Evolutionary conservation across 2,113 vertebrate species (phyloP).

Genomic region (Lethenteron camtschaticum): DNA sequence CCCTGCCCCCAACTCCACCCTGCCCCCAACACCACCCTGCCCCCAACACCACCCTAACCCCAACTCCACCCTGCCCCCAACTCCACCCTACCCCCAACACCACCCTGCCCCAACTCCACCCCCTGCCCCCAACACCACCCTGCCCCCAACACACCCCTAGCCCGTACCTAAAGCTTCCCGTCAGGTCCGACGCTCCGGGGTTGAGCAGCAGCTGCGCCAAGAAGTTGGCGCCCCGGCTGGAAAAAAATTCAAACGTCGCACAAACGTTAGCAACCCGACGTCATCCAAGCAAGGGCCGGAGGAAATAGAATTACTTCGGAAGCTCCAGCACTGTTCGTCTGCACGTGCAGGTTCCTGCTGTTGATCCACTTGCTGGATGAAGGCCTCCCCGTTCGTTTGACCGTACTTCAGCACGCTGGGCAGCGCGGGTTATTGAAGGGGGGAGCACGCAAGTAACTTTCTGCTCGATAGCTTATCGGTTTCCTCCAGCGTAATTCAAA

Average conservation of each 20-base stretch:
- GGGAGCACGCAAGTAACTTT: no score
- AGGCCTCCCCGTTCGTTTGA: no score
- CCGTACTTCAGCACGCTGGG: no score
- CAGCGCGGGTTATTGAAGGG: no score
- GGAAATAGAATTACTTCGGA: no score
- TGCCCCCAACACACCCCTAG: background rate
- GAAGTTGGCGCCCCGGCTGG: slow-evolving; percentile 81
- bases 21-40: background rate
- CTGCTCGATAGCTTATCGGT: no score
- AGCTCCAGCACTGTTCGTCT: no score
- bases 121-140: background rate
- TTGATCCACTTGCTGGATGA: no score
- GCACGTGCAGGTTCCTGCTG: no score
- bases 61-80: background rate
- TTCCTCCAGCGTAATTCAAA: no score
- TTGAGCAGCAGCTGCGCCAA: slow-evolving; percentile 67
- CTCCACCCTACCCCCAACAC: background rate
- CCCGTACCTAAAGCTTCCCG: slow-evolving; percentile 78
- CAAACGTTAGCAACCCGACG: background rate
- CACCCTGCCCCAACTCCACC: background rate
- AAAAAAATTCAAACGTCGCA: slow-evolving; percentile 11
- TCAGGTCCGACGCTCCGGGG: slow-evolving; percentile 78
- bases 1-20: background rate
- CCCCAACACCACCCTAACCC: background rate
- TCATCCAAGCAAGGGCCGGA: no score